Evolutionary conservation across 2,113 vertebrate species (phyloP).

Genomic region (Halichoerus grypus): DNA sequence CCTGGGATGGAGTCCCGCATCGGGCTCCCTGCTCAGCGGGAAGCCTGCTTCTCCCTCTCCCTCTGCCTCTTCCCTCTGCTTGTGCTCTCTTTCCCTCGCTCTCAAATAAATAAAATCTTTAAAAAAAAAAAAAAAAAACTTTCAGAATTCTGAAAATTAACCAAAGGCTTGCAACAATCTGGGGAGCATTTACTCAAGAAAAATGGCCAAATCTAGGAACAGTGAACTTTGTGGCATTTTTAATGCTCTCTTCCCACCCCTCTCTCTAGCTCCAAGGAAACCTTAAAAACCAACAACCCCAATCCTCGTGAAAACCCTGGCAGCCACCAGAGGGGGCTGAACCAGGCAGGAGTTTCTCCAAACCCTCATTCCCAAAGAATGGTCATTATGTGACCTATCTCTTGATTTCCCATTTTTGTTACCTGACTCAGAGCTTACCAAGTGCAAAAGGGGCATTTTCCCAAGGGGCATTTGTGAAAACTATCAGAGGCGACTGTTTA

Average conservation of each 20-base stretch:
- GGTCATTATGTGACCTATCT: not conserved
- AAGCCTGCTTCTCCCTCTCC: no score
- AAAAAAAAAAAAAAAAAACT: not conserved
- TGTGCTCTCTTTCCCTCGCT: no score
- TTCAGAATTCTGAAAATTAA: slow-evolving; percentile 39
- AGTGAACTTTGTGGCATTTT: not conserved
- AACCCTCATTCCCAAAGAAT: not conserved
- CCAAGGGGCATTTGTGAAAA: not conserved
- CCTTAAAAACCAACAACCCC: not conserved
- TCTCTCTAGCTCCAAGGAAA: not conserved
- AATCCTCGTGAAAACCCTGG: not conserved
- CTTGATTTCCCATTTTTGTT: not conserved
- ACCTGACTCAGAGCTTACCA: not conserved
- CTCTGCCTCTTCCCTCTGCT: no score
- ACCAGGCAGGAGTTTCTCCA: not conserved
- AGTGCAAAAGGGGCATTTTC: not conserved
- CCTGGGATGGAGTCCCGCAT: no score
- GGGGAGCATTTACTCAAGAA: not conserved
- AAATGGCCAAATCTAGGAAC: slow-evolving; percentile 7
- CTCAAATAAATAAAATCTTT: no score
- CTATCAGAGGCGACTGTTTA: not conserved
- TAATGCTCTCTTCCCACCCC: not conserved
- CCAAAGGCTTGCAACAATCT: slow-evolving; percentile 13
- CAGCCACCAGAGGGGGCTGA: not conserved
- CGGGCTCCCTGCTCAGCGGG: no score